Base-by-base conservation (phyloP, 2,888 invertebrate genomes). In the Leptinotarsa peninsularis region DNA sequence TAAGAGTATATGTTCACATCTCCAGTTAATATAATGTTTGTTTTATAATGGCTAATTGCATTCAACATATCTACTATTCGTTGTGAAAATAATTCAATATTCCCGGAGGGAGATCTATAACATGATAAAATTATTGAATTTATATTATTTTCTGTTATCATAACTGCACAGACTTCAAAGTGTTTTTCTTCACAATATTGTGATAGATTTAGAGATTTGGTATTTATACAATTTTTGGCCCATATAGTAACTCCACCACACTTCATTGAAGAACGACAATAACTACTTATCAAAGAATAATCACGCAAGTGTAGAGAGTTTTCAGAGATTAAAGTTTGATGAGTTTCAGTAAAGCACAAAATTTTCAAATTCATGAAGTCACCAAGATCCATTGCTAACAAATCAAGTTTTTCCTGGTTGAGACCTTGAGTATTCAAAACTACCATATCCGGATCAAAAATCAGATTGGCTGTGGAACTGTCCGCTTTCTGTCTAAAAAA, bases 391-490 rank as follows among this genome's bases (percentile, higher is more conserved):
- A 27, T 4, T 4, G 27, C 27, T 27, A 27, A 27, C 27, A 3
- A 27, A 4, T 27, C 27, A 27, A 27, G 27, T 27, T 27, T 27
- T 4, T 27, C 27, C 27, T 27, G 27, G 27, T 27, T 27, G 27
- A 67, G 49, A 21, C 21, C 21, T 21, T 21, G n/a, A n/a, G n/a
- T n/a, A n/a, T n/a, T n/a, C n/a, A n/a, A n/a, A n/a, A n/a, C 67
- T 67, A 67, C 27, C 50, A 67, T 67, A 67, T 67, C 67, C 27
- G 67, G 67, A 67, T 67, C 67, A 67, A 67, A 67, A 27, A 67
- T 67, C 67, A 67, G 67, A 21, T 67, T 67, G 67, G 67, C 67
- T 67, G 27, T 52, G 67, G 50, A 67, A 67, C 13, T 27, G 67
- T 67, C 67, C 50, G 3, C 67, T 52, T 50, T 67, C 67, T 67